Percentiles rank a stretch among this genome's conserved stretches.
phyloP scores from a whole-genome alignment of 2,797 vertebrate genomes.

The Pseudochirops cupreus region DNA sequence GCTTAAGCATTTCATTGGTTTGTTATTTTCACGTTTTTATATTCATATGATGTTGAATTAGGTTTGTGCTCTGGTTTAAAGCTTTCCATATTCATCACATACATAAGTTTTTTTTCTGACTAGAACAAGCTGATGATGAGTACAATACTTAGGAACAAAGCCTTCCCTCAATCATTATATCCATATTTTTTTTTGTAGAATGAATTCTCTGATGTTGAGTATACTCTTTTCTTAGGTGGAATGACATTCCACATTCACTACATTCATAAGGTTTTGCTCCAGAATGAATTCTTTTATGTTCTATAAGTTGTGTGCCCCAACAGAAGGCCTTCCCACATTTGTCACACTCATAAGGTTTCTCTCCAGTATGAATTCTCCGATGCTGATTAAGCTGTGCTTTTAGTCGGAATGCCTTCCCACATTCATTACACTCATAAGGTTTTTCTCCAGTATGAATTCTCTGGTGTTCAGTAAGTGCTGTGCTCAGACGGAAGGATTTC shows the following conservation, averaged over 20 bases:
- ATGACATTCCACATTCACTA: constrained; percentile 8
- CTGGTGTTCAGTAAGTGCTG: constrained; percentile 10
- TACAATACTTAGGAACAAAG: neutral
- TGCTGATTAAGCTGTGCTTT: neutral
- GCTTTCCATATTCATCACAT: neutral
- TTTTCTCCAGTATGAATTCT: constrained; percentile 27
- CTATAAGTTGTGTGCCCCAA: neutral
- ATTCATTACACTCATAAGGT: neutral
- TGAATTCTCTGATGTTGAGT: constrained; percentile 29
- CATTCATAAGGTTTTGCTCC: neutral
- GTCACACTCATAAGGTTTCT: constrained; percentile 20
- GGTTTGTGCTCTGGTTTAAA: neutral
- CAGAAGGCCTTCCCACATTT: constrained; percentile 28
- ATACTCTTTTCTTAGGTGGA: neutral
- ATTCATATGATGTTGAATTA: neutral
- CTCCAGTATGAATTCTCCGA: neutral
- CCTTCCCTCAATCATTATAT: neutral
- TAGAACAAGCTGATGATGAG: neutral
- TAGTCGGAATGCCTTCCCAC: neutral
- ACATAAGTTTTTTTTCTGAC: neutral
- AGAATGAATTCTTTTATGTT: constrained; percentile 15
- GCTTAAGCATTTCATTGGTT: neutral
- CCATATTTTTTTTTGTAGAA: neutral
- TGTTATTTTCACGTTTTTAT: neutral
- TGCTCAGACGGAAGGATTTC: neutral